Evolutionary conservation across 2,797 vertebrate genomes (phyloP), one percentile per base, ranked within the genome.

Genomic region (Malurus splendens): DNA sequence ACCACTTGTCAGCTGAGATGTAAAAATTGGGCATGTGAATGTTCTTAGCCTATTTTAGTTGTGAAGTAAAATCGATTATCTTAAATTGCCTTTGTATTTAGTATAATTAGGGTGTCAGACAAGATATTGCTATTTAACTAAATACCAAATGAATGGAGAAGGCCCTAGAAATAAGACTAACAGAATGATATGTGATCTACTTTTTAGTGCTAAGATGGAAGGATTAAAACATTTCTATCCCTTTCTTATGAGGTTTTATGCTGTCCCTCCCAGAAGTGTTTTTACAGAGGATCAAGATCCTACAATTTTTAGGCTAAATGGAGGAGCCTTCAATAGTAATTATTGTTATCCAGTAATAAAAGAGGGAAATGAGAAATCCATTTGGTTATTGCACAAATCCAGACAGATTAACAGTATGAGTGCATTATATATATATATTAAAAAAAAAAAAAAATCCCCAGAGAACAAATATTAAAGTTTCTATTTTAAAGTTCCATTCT

Each of bases 111-210:
- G 5, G 45, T n/a, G 28, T 70, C n/a, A 73, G 36, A 54, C 14
- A 70, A 76, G 1, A 2, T 59, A 47, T 55, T 73, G 32, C 8
- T 55, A 14, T 22, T 25, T 59, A 50, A 73, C 12, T 32, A 68
- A 87, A 65, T 17, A 27, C 2, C 33, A 60, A 78, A 72, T 45
- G 0, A 74, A 54, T 42, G 13, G 14, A 45, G 7, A 57, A 1
- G 5, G 5, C 5, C 3, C 9, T 50, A 42, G 24, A 85, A 75
- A 61, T 54, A 24, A 38, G 10, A 27, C 13, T 56, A 33, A 14
- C 4, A 60, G 12, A 9, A 50, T 48, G 19, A 30, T 2, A 2
- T 5, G 2, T 22, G 18, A 47, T 5, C 7, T 23, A 27, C 2
- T 27, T 74, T 65, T 61, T 56, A 33, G 2, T 23, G 33, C 32